Conservation (phyloP, 2,888 invertebrate genomes). For the Branchellion lobata region DNA sequence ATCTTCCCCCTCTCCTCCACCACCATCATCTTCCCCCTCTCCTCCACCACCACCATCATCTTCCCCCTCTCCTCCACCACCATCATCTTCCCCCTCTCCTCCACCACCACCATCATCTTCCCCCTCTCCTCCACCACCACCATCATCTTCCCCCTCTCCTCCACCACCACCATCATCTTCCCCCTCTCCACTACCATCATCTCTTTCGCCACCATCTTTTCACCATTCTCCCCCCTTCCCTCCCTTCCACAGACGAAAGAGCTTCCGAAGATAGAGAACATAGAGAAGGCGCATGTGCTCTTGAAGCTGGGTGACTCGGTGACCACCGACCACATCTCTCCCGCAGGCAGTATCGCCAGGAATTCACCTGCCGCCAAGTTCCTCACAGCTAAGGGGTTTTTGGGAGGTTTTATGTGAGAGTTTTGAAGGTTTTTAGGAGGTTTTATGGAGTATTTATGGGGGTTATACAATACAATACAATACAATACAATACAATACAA, state of each 20-base stretch:
- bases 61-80: no score
- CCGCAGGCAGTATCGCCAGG: constrained; percentile 92
- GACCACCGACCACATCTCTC: constrained; percentile 97
- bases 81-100: no score
- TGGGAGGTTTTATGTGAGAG: constrained; percentile 45
- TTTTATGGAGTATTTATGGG: no score
- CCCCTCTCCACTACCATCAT: background rate
- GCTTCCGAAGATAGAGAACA: constrained; percentile 63
- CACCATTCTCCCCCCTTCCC: background rate
- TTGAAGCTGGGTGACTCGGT: constrained; percentile 85
- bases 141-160: no score
- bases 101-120: no score
- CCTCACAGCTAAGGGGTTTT: constrained; percentile 72
- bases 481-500: no score
- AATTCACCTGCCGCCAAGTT: constrained; percentile 85
- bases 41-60: no score
- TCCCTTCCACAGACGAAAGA: constrained; percentile 14
- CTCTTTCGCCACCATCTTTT: background rate
- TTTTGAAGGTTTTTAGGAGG: no score
- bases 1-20: no score
- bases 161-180: background rate
- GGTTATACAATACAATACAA: no score
- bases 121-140: no score
- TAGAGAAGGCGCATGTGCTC: constrained; percentile 77
- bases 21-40: no score